Conservation (phyloP, 2,797 vertebrate species). For the Cossypha polioptera region DNA sequence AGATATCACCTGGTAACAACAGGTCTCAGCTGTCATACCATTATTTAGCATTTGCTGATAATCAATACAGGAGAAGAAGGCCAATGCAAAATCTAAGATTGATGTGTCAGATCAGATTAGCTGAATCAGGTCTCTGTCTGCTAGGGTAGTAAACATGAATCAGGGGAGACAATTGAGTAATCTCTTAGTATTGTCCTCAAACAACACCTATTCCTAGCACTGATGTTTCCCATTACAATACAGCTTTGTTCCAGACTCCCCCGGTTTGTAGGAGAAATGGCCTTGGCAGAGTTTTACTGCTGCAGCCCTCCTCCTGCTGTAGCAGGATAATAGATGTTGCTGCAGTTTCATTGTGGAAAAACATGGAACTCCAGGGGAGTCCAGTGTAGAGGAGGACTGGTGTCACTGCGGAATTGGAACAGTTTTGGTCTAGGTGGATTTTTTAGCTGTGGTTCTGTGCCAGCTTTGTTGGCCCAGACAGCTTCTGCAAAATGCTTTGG, state of each 20-base stretch:
- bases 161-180: not conserved
- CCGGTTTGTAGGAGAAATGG: fast-evolving
- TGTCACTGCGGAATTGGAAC: not conserved
- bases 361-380: not conserved
- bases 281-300: not conserved
- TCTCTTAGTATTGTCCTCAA: not conserved
- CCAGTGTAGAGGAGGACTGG: not conserved
- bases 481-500: not conserved
- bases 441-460: not conserved
- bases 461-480: not conserved
- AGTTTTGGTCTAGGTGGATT: not conserved
- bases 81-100: not conserved
- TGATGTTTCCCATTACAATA: fast-evolving
- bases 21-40: not conserved
- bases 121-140: not conserved
- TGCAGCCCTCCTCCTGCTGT: not conserved
- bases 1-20: not conserved
- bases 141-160: not conserved
- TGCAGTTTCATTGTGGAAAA: not conserved
- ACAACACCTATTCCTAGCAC: not conserved
- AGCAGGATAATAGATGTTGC: not conserved
- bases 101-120: not conserved
- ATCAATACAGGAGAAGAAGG: not conserved
- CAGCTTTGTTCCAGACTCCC: not conserved
- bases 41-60: not conserved